Evolutionary conservation across 2,888 invertebrate genomes (phyloP).

Genomic region (Drosophila dives): DNA sequence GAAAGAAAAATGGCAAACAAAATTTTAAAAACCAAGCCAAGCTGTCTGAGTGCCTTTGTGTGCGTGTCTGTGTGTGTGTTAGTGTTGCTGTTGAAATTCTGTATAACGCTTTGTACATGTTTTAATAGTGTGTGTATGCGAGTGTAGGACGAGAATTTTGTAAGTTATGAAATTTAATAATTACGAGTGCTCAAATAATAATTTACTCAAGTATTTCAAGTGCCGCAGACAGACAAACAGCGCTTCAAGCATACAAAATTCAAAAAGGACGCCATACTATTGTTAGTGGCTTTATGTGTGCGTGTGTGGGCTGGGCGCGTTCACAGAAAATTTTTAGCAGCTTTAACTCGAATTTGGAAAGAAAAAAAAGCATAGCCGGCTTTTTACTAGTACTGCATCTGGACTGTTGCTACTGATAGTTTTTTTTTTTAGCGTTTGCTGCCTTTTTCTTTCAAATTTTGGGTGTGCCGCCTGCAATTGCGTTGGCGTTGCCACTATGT

Average conservation of each 20-base stretch:
- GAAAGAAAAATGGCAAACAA: conserved; percentile 58
- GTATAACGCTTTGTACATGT: conserved; percentile 74
- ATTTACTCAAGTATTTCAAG: conserved; percentile 24
- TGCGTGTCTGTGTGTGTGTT: conserved; percentile 43
- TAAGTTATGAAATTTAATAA: conserved; percentile 42
- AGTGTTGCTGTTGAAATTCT: conserved; percentile 75
- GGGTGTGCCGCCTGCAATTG: conserved; percentile 81
- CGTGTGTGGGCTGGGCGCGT: conserved; percentile 43
- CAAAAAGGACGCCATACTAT: conserved; percentile 74
- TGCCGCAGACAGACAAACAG: conserved; percentile 38
- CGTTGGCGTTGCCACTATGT: conserved; percentile 81
- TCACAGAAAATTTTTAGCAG: conserved; percentile 22
- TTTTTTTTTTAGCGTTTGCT: conserved; percentile 43
- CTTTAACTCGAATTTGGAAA: conserved; percentile 5
- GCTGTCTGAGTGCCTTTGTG: conserved; percentile 66
- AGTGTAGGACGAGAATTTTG: conserved; percentile 55
- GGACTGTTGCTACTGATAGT: conserved; percentile 28
- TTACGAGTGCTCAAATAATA: conserved; percentile 19
- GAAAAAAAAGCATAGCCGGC: background rate
- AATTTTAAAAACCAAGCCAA: conserved; percentile 70
- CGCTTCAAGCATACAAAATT: conserved; percentile 31
- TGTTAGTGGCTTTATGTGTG: conserved; percentile 43
- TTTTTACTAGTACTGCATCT: conserved; percentile 8
- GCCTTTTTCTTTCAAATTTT: conserved; percentile 72
- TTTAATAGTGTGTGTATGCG: conserved; percentile 54